Percentiles rank a stretch among this genome's conserved stretches.
These are phyloP conservation scores for Trichoplusia ni DNA, from an alignment of 1,140 invertebrate species.

Conservation along the genomic window DNA sequence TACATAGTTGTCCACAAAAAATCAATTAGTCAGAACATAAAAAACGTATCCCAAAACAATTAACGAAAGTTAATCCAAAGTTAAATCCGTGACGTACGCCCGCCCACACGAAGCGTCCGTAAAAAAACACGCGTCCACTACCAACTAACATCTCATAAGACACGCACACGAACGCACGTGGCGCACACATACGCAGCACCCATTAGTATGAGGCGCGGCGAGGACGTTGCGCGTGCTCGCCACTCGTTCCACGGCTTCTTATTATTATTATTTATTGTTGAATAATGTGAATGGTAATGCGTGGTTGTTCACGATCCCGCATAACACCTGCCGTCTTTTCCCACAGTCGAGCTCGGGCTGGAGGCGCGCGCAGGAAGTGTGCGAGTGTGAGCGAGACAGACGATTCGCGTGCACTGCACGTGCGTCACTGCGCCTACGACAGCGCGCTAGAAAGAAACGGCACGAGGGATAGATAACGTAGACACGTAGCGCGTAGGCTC, in stretches of 20 bases:
- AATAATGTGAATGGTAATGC: constrained; percentile 81
- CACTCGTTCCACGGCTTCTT: constrained; percentile 79
- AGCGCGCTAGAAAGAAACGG: constrained; percentile 43
- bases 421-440: constrained; percentile 46
- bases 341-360: constrained; percentile 73
- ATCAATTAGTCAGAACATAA: constrained; percentile 50
- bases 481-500: constrained; percentile 52
- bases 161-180: constrained; percentile 52
- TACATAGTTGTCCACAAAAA: constrained; percentile 34
- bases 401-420: constrained; percentile 66
- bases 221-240: constrained; percentile 74
- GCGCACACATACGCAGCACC: constrained; percentile 55
- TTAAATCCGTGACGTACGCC: constrained; percentile 72
- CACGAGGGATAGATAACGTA: constrained; percentile 52
- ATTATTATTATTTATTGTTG: constrained; percentile 82
- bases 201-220: constrained; percentile 66
- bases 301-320: constrained; percentile 80
- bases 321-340: constrained; percentile 81
- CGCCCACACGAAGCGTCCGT: constrained; percentile 66
- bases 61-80: constrained; percentile 70
- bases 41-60: constrained; percentile 70
- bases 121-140: constrained; percentile 61
- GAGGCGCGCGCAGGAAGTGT: constrained; percentile 71
- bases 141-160: constrained; percentile 55
- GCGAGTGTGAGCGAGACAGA: constrained; percentile 59